These are phyloP conservation scores for Balaeniceps rex DNA, from an alignment of 2,113 vertebrate species.

Conservation along the genomic window DNA sequence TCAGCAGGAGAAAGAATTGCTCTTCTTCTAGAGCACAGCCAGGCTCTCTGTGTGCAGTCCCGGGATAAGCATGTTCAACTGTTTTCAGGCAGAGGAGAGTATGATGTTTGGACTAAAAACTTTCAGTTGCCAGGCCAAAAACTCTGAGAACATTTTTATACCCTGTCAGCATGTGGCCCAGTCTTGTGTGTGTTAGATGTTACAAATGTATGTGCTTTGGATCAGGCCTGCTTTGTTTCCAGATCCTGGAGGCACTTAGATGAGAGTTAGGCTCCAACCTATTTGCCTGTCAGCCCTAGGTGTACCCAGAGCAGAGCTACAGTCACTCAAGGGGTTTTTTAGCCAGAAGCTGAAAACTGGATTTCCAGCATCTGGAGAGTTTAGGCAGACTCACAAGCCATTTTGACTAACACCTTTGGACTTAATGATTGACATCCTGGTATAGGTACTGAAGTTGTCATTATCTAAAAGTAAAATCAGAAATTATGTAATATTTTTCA, in stretches of 20 bases:
- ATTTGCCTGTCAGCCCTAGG: not conserved
- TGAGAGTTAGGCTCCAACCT: not conserved
- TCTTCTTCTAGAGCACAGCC: not conserved
- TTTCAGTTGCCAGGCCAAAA: not conserved
- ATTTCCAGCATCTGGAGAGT: not conserved
- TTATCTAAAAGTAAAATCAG: not conserved
- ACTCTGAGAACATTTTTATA: not conserved
- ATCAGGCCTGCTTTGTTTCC: not conserved
- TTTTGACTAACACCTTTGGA: not conserved
- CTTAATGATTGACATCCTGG: not conserved
- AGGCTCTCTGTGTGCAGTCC: not conserved
- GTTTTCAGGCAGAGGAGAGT: not conserved
- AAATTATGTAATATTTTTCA: not conserved
- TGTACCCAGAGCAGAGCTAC: not conserved
- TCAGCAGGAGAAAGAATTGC: not conserved
- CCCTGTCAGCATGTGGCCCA: not conserved
- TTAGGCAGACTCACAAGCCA: not conserved
- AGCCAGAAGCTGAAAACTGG: not conserved
- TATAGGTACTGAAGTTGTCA: not conserved
- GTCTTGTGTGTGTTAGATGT: not conserved
- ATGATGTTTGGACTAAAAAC: not conserved
- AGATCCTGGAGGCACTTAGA: not conserved
- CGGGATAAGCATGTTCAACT: accelerated
- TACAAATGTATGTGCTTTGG: not conserved
- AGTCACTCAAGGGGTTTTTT: not conserved